A percentile compares a stretch with the other conserved stretches of the same genome.
Evolutionary conservation across 2,888 invertebrate species (phyloP).

Genomic region (Scrobipalpa atriplicella): DNA sequence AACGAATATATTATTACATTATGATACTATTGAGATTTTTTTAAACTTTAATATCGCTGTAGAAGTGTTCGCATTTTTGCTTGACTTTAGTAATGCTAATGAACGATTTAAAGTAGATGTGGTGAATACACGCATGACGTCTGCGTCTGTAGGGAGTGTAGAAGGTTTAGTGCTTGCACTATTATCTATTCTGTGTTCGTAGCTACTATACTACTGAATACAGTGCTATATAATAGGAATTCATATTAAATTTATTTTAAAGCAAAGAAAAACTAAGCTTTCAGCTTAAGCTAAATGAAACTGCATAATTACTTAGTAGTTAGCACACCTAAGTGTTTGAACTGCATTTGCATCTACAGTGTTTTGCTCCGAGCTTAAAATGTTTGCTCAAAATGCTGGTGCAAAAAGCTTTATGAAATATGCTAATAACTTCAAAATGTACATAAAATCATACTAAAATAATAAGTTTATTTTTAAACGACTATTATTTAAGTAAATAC

Average conservation of each 20-base stretch:
- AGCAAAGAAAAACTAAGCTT: neutral
- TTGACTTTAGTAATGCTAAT: no score
- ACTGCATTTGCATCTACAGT: slow-evolving; percentile 54
- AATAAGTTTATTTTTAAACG: no score
- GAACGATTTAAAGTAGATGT: no score
- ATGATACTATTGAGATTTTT: neutral
- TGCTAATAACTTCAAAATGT: slow-evolving; percentile 45
- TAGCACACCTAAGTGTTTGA: slow-evolving; percentile 45
- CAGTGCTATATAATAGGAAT: no score
- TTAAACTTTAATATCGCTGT: neutral
- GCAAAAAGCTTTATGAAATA: slow-evolving; percentile 55
- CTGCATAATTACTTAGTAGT: slow-evolving; percentile 21
- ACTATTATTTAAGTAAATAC: no score
- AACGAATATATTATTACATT: no score
- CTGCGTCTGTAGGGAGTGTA: no score
- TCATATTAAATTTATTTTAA: neutral
- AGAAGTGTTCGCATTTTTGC: no score
- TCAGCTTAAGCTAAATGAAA: slow-evolving; percentile 13
- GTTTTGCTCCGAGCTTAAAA: slow-evolving; percentile 52
- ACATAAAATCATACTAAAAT: neutral
- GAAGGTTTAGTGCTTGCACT: no score
- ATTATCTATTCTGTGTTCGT: no score
- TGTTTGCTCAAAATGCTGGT: slow-evolving; percentile 40
- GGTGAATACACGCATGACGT: no score
- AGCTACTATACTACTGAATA: no score